Base-by-base conservation (phyloP, 2,797 vertebrate genomes). In the Falco columbarius region DNA sequence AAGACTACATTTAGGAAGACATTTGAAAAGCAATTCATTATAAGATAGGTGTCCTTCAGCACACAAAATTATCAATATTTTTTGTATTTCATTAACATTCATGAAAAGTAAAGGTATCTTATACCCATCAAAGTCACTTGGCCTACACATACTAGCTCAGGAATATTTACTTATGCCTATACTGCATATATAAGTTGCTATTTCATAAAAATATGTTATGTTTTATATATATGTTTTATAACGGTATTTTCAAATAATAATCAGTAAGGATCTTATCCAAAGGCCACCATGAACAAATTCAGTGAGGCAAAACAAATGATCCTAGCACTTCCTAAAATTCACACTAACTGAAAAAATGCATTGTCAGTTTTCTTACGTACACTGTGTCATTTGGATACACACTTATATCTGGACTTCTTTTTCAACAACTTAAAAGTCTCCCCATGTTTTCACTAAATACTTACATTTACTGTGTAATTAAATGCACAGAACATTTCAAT, bases 11-110 rank as follows among this genome's bases (percentile, higher is more conserved):
- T 52, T 79, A 89, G 74, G 80, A 95, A 96, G 61, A 95, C 66
- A 79, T 55, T 82, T 94, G 67, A 92, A 93, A 97, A 96, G 94
- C 94, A 95, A 93, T 84, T 91, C 15, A 89, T 94, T 95, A 0
- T 68, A 96, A 94, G 89, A 87, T 2, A 95, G 70, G 80, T 86
- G 10, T 68, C 80, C 89, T 86, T 92, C 58, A 96, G 87, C 92
- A 96, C 91, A 96, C 47, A 93, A 88, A 96, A 81, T 77, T 67
- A 93, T 52, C 61, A 95, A 66, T 14, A 88, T 62, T 85, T 97
- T 58, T n/a, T 51, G 2, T 30, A 72, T 61, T 54, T 77, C 46
- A 72, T 34, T 68, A 18, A n/a, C 7, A 21, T 68, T 58, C 12
- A 15, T 54, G 52, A 56, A 22, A 90, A 74, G 44, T 24, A 40